A percentile compares a stretch with the other conserved stretches of the same genome.
Evolutionary conservation across 2,888 invertebrate species (phyloP).

Genomic region (Caenorhabditis uteleia): DNA sequence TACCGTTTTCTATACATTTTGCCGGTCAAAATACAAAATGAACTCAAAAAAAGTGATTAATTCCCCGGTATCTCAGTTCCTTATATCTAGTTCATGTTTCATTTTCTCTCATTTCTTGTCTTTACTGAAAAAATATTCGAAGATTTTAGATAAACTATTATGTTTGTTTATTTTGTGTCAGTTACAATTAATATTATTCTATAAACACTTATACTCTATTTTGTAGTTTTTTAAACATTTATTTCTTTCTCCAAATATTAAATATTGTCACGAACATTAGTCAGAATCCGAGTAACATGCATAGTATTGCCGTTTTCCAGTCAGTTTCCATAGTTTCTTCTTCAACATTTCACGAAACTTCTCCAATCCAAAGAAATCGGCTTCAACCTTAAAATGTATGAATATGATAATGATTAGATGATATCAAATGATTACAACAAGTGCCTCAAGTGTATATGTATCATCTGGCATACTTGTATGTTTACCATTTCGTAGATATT

Average conservation of each 20-base stretch:
- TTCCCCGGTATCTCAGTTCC: too few species aligned
- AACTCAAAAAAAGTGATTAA: too few species aligned
- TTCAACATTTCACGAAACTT: slow-evolving; percentile 40
- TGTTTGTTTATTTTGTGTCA: too few species aligned
- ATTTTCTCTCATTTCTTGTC: neutral
- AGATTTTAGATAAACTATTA: neutral
- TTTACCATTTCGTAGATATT: slow-evolving; percentile 48
- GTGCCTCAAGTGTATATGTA: slow-evolving; percentile 30
- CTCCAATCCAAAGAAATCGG: slow-evolving; percentile 46
- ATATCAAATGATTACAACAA: slow-evolving; percentile 12
- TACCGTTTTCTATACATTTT: too few species aligned
- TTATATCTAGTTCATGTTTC: neutral
- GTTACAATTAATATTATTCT: too few species aligned
- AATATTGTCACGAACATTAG: slow-evolving; percentile 3
- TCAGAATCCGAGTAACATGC: slow-evolving; percentile 51
- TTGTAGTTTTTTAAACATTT: too few species aligned
- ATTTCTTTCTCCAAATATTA: too few species aligned
- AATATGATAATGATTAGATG: too few species aligned
- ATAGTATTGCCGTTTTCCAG: slow-evolving; percentile 42
- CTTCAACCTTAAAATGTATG: slow-evolving; percentile 33
- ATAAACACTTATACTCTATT: too few species aligned
- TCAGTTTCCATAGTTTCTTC: slow-evolving; percentile 47
- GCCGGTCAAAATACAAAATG: too few species aligned
- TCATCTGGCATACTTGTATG: slow-evolving; percentile 37
- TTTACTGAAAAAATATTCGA: neutral